phyloP scores from a whole-genome alignment of 2,888 invertebrate species.

The Drosophila villosipedis region DNA sequence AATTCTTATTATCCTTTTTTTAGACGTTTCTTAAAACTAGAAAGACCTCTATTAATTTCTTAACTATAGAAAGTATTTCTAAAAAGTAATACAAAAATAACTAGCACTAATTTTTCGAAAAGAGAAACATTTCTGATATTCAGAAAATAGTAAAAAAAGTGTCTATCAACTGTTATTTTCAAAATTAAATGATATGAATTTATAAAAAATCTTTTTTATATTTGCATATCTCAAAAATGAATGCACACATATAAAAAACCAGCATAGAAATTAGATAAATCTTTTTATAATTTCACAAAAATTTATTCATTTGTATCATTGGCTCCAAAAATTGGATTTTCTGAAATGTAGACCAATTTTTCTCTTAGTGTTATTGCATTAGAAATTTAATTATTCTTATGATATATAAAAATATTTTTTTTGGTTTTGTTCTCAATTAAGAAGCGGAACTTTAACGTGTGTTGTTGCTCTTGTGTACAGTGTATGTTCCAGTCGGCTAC shows the following conservation, averaged over 20 bases:
- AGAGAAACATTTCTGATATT: too few relatives aligned
- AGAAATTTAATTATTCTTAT: neutral
- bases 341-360: too few relatives aligned
- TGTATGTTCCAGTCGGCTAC: neutral
- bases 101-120: too few relatives aligned
- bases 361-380: neutral
- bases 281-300: neutral
- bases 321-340: fast-evolving
- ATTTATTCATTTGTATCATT: neutral
- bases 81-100: too few relatives aligned
- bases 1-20: too few relatives aligned
- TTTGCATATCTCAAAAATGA: too few relatives aligned
- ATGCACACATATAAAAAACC: neutral
- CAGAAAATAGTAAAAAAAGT: too few relatives aligned
- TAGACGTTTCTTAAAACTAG: too few relatives aligned
- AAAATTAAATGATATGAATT: too few relatives aligned
- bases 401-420: neutral
- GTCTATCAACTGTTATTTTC: too few relatives aligned
- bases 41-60: too few relatives aligned
- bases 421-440: neutral
- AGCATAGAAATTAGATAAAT: neutral
- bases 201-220: too few relatives aligned
- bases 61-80: neutral
- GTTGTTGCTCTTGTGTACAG: neutral
- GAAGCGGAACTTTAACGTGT: neutral